Evolutionary conservation across 2,888 invertebrate species (phyloP).

Genomic region (Taphrorychus bicolor): DNA sequence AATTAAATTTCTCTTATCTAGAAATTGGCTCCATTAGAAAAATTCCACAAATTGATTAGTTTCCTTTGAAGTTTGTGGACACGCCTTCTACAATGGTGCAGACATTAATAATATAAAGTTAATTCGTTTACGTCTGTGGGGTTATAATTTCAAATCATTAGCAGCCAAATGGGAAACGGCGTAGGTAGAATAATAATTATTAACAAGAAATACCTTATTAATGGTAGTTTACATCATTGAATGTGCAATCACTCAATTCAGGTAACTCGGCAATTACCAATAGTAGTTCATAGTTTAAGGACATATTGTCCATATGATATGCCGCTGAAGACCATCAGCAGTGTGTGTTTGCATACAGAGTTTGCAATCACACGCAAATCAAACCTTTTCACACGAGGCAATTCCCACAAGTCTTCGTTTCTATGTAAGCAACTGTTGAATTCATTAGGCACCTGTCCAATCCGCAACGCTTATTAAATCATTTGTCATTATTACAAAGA

Average conservation of each 20-base stretch:
- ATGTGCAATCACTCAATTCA: neutral
- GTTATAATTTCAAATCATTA: neutral
- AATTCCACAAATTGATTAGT: constrained; percentile 19
- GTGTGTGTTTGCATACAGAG: neutral
- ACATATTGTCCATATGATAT: no score
- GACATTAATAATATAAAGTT: constrained; percentile 3
- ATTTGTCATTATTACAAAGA: constrained; percentile 32
- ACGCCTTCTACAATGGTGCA: constrained; percentile 26
- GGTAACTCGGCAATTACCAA: neutral
- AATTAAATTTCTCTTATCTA: neutral
- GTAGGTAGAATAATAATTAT: neutral
- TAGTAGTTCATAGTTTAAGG: neutral
- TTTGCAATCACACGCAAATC: neutral
- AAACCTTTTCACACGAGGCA: neutral
- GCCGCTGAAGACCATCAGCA: no score
- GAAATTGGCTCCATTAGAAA: constrained; percentile 4
- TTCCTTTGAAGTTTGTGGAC: constrained; percentile 9
- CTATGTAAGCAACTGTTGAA: neutral
- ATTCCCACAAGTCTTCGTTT: constrained; percentile 6
- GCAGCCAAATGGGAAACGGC: neutral
- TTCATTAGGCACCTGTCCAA: constrained; percentile 22
- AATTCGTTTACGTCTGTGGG: neutral
- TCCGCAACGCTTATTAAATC: constrained; percentile 25
- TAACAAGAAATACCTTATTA: neutral
- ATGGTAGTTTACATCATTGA: neutral